Evolutionary conservation across 2,888 invertebrate genomes (phyloP).

Genomic region (Choreutis nemorana): DNA sequence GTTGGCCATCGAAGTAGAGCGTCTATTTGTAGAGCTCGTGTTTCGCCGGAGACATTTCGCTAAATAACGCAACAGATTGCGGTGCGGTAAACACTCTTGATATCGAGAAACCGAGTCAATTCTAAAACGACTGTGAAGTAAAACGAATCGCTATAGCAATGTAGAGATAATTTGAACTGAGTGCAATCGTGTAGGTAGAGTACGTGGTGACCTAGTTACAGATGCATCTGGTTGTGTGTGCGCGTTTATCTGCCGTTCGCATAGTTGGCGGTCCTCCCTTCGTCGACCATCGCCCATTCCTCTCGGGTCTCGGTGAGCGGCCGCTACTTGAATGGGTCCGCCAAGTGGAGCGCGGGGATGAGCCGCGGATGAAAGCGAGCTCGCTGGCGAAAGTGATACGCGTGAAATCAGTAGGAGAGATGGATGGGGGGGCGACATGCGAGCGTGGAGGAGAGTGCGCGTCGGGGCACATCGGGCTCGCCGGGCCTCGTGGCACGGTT

Average conservation of each 20-base stretch:
- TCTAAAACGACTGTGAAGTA: too few relatives aligned
- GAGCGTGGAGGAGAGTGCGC: background rate
- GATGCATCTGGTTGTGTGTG: conserved; percentile 39
- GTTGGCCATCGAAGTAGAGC: conserved; percentile 58
- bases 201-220: conserved; percentile 47
- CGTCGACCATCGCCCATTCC: background rate
- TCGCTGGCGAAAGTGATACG: conserved; percentile 52
- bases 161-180: too few relatives aligned
- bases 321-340: conserved; percentile 6
- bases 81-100: too few relatives aligned
- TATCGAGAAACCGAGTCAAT: too few relatives aligned
- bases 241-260: conserved; percentile 30
- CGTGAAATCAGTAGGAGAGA: conserved; percentile 40
- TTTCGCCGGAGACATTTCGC: conserved; percentile 61
- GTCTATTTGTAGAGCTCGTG: conserved; percentile 60
- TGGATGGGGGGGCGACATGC: conserved; percentile 35
- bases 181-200: conserved; percentile 41
- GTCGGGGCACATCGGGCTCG: conserved; percentile 15
- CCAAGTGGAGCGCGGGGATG: conserved; percentile 30
- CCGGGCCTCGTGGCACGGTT: conserved; percentile 20
- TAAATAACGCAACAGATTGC: too few relatives aligned
- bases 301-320: background rate
- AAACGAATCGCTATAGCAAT: too few relatives aligned
- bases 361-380: conserved; percentile 45
- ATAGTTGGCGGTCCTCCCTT: conserved; percentile 17